Evolutionary conservation across 2,888 invertebrate species (phyloP).

Genomic region (Apamea epomidion): DNA sequence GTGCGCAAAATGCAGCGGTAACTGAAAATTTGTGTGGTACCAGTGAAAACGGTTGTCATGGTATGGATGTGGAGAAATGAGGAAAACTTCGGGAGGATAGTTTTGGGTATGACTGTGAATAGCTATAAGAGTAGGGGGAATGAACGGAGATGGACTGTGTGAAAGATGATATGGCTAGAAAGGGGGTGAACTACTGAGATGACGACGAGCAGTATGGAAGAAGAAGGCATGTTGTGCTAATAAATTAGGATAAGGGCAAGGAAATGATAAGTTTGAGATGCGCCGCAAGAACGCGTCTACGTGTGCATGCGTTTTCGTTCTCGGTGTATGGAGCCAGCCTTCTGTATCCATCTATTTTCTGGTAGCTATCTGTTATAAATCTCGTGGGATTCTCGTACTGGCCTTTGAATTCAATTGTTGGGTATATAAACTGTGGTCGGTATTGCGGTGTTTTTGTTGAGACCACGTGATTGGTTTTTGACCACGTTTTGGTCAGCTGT

Average conservation of each 20-base stretch:
- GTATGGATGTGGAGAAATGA: neutral
- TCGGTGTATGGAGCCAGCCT: neutral
- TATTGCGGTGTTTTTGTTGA: slow-evolving; percentile 28
- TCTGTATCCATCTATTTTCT: slow-evolving; percentile 9
- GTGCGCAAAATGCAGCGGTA: neutral
- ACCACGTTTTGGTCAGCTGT: slow-evolving; percentile 27
- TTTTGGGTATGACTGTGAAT: neutral
- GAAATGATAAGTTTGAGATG: neutral
- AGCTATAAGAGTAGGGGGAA: neutral
- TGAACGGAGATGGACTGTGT: neutral
- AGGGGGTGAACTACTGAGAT: neutral
- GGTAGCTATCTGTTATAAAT: slow-evolving; percentile 56
- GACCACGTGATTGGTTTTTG: slow-evolving; percentile 47
- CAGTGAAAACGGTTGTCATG: neutral
- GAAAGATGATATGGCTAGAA: neutral
- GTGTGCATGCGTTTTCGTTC: neutral
- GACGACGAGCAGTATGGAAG: neutral
- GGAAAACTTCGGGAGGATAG: neutral
- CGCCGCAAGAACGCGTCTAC: neutral
- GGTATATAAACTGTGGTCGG: slow-evolving; percentile 44
- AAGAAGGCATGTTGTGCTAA: neutral
- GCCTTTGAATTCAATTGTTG: slow-evolving; percentile 64
- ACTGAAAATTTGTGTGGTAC: neutral
- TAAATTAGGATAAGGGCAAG: neutral
- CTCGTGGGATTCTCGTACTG: slow-evolving; percentile 59